Base-by-base conservation (phyloP, 2,797 vertebrate species). In the Coreius guichenoti region DNA sequence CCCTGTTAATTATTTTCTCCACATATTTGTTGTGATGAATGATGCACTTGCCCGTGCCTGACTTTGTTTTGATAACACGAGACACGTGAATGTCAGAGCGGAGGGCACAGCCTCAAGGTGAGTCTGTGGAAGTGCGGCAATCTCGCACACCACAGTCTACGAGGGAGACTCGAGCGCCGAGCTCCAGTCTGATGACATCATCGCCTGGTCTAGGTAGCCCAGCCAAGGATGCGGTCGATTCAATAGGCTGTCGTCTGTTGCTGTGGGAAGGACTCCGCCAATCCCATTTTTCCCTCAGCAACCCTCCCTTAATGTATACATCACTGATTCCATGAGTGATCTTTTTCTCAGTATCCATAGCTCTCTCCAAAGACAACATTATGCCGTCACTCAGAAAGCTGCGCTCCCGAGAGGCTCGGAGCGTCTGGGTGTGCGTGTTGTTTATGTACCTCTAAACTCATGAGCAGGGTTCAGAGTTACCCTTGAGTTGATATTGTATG, bases 181-280 rank as follows among this genome's bases (percentile, higher is more conserved):
- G 91, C 90, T 91, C 87, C 91, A 86, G 88, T 89, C 77, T 90
- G 92, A 94, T 96, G 95, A 95, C 94, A 96, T 95, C 94, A 95
- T 89, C 77, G 69, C 85, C 89, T 91, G 80, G 90, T 90, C 88
- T 86, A 91, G 90, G 90, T 89, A 88, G 89, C 88, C 31, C 85
- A 86, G 86, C 56, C 81, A 45, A 77, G 68, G 69, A 82, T 78
- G 67, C 39, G 13, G 72, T 90, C 89, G 93, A 94, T 94, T 94
- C 93, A 93, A 95, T 95, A 96, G 94, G 94, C 94, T 94, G 90
- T 89, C 83, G 92, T 93, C 93, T 95, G 94, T 94, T 95, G 94
- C 94, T 93, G 94, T 93, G 93, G 92, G 93, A 90, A 91, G 89
- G 90, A 90, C 92, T 94, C 90, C 82, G 63, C 94, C 93, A 95